These are phyloP conservation scores for Balaeniceps rex DNA, from an alignment of 2,113 vertebrate genomes.

Conservation along the genomic window DNA sequence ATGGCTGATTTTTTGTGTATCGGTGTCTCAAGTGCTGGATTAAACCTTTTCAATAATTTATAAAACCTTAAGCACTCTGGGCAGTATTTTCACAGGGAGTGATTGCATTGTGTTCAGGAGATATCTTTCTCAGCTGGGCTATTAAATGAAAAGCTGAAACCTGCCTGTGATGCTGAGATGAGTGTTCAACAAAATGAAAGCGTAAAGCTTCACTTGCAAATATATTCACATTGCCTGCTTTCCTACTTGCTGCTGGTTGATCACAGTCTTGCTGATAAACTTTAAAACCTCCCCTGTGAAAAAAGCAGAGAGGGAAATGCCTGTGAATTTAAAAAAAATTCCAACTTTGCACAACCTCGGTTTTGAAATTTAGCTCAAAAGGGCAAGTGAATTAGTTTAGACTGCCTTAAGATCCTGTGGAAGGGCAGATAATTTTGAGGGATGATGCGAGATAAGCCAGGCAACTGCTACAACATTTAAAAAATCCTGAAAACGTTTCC, in stretches of 20 bases:
- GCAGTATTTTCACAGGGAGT: background rate
- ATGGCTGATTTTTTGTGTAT: background rate
- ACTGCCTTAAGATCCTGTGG: background rate
- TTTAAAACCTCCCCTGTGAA: background rate
- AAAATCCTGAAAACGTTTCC: conserved; percentile 12
- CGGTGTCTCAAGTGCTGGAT: background rate
- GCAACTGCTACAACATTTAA: background rate
- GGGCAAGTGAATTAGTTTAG: background rate
- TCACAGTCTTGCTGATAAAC: background rate
- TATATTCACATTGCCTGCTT: background rate
- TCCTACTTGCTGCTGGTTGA: background rate
- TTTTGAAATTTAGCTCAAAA: background rate
- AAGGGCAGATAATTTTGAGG: background rate
- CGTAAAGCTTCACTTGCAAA: background rate
- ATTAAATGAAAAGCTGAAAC: background rate
- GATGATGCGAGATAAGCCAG: background rate
- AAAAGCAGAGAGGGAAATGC: background rate
- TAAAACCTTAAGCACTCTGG: background rate
- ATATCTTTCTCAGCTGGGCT: background rate
- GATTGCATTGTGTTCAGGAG: background rate
- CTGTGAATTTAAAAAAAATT: background rate
- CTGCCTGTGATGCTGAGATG: background rate
- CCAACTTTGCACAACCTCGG: background rate
- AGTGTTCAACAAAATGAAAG: background rate
- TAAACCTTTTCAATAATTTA: background rate